Percentiles rank a stretch among this genome's conserved stretches.
Evolutionary conservation across 1,140 invertebrate genomes (phyloP).

Genomic region (Temnothorax longispinosus): DNA sequence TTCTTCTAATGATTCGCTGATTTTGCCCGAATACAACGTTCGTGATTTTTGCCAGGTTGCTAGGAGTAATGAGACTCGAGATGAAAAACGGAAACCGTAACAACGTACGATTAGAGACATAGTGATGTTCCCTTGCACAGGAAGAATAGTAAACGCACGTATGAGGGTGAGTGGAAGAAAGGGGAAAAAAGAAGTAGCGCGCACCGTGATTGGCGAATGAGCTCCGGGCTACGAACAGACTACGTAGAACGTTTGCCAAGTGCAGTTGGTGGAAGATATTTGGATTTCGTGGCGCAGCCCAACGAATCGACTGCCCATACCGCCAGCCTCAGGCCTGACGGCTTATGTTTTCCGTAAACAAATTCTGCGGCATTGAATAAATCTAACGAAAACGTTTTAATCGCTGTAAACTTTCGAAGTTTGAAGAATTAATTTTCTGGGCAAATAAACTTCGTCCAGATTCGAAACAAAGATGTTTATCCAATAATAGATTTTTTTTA

Average conservation of each 20-base stretch:
- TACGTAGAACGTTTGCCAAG: slow-evolving; percentile 53
- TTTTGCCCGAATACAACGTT: slow-evolving; percentile 17
- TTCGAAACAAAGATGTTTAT: neutral
- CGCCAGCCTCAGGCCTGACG: slow-evolving; percentile 45
- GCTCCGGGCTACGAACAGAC: slow-evolving; percentile 57
- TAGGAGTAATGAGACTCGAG: neutral
- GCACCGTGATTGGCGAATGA: slow-evolving; percentile 61
- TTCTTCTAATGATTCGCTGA: slow-evolving; percentile 36
- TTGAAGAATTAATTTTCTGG: neutral
- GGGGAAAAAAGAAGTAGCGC: slow-evolving; percentile 7
- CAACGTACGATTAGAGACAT: slow-evolving; percentile 11
- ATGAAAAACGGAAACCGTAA: neutral
- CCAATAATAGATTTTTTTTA: slow-evolving; percentile 9
- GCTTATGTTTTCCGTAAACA: slow-evolving; percentile 52
- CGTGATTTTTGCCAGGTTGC: neutral
- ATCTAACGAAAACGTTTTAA: slow-evolving; percentile 39
- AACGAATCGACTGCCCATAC: slow-evolving; percentile 44
- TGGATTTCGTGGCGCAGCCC: slow-evolving; percentile 61
- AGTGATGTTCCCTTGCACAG: slow-evolving; percentile 33
- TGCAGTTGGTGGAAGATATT: slow-evolving; percentile 59
- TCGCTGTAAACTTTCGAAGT: neutral
- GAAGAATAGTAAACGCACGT: slow-evolving; percentile 6
- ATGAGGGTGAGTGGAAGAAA: slow-evolving; percentile 28
- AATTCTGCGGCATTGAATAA: slow-evolving; percentile 27
- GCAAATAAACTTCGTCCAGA: neutral